Base-by-base conservation (phyloP, 2,888 invertebrate species). In the Yponomeuta plumbellus region DNA sequence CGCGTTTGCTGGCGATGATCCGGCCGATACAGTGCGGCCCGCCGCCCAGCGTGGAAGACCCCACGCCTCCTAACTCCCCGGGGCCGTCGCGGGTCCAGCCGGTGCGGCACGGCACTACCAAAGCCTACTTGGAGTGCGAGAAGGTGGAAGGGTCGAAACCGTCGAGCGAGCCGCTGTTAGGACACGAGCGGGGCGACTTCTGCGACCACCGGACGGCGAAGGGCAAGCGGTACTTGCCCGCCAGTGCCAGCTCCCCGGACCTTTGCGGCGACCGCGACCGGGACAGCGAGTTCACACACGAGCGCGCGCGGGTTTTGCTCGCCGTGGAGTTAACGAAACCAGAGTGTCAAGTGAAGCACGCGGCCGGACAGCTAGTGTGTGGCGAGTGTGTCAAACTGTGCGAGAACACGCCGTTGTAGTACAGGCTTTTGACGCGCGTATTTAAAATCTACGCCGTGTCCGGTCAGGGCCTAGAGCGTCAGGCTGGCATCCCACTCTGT, bases 351-450 rank as follows among this genome's bases (percentile, higher is more conserved):
- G 69, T 75, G 72, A 72, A 78, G 63, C 80, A 78, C 73, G 70
- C 69, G 69, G 76, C 79, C 52, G 80, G 78, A 17, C 79, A 77
- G 73, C 69, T 75, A 56, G 78, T 75, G 71, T 81, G 84, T 76
- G 80, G 79, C 59, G 81, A 80, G 72, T 81, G 84, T 75, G 78
- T 75, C 67, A 69, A 72, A 57, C 74, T 80, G 68, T 80, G 81
- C 74, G 80, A 75, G 74, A 74, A 72, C 69, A 75, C 82, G 73
- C 85, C 83, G 74, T 86, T 85, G 90, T 90, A 87, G 89, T 90
- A 85, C 78, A 81, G 86, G 84, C 88, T 88, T 68, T 75, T 88
- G 72, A 90, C 91, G 83, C 89, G 90, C 78, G 91, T 92, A 65
- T 86, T 87, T 71, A 88, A 88, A 76, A 79, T 91, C 70, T 92